Evolutionary conservation across 2,113 vertebrate genomes (phyloP).

Genomic region (Pangasianodon hypophthalmus): DNA sequence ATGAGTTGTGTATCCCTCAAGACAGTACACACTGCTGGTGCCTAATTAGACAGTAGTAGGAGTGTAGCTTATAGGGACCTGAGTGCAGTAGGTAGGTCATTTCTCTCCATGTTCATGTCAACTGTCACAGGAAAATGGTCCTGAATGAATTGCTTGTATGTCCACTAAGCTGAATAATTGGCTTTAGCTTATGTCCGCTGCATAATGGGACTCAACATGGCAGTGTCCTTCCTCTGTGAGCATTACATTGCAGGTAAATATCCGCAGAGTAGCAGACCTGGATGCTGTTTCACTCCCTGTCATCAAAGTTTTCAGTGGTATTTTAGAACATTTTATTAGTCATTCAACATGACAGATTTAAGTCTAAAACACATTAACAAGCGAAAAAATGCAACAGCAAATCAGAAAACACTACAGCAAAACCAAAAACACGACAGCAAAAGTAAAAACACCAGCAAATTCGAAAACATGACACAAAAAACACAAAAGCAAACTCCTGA

Average conservation of each 20-base stretch:
- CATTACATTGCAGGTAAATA: background rate
- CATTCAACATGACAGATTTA: background rate
- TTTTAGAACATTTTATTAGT: background rate
- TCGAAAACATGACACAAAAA: background rate
- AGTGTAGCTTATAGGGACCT: conserved; percentile 57
- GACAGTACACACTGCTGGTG: conserved; percentile 64
- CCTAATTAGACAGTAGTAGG: conserved; percentile 65
- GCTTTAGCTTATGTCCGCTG: background rate
- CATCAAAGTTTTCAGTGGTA: background rate
- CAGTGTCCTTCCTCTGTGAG: background rate
- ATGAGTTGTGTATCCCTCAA: conserved; percentile 31
- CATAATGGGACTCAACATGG: background rate
- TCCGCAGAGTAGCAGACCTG: background rate
- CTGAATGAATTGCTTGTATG: conserved; percentile 62
- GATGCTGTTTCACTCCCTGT: background rate
- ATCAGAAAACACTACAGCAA: background rate
- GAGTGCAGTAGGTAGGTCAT: conserved; percentile 67
- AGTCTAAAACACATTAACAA: background rate
- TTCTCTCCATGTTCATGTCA: conserved; percentile 54
- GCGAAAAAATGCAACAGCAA: background rate
- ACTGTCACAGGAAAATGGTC: conserved; percentile 68
- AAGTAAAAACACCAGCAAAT: background rate
- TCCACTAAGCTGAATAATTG: conserved; percentile 60
- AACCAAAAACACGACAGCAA: background rate
- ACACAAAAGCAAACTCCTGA: background rate